A percentile compares a stretch with the other conserved stretches of the same genome.
Conservation (phyloP, 1,140 invertebrate genomes). For the Aphis gossypii region DNA sequence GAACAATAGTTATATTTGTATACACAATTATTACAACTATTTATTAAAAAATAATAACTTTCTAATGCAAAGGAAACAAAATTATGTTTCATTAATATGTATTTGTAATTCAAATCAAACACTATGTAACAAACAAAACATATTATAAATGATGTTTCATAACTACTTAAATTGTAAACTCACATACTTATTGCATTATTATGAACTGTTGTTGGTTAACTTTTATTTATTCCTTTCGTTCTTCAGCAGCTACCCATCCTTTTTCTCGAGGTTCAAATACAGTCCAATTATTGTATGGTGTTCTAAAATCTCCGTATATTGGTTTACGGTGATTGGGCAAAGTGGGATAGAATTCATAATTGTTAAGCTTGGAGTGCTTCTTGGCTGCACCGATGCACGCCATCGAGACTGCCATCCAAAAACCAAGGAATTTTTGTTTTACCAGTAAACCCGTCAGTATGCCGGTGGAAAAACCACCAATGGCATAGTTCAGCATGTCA, state of each 20-base stretch:
- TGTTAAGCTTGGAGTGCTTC: conserved; percentile 68
- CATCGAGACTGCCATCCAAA: conserved; percentile 62
- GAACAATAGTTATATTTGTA: not conserved
- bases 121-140: not conserved
- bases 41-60: not conserved
- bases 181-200: not conserved
- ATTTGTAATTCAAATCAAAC: not conserved
- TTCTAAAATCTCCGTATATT: conserved; percentile 22
- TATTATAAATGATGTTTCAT: not conserved
- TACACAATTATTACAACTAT: not conserved
- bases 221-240: not conserved
- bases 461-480: conserved; percentile 69
- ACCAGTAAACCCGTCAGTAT: conserved; percentile 69
- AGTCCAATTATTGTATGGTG: conserved; percentile 25
- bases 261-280: not conserved
- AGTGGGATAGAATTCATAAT: conserved; percentile 61
- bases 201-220: not conserved
- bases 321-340: not conserved
- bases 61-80: not conserved
- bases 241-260: conserved; percentile 52
- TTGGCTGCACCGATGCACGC: conserved; percentile 68
- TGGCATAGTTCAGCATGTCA: conserved; percentile 66
- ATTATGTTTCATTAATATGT: not conserved
- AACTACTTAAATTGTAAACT: conserved; percentile 33
- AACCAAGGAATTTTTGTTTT: conserved; percentile 63